These are phyloP conservation scores for Lacanobia oleracea DNA, from an alignment of 2,888 invertebrate genomes.

Conservation along the genomic window DNA sequence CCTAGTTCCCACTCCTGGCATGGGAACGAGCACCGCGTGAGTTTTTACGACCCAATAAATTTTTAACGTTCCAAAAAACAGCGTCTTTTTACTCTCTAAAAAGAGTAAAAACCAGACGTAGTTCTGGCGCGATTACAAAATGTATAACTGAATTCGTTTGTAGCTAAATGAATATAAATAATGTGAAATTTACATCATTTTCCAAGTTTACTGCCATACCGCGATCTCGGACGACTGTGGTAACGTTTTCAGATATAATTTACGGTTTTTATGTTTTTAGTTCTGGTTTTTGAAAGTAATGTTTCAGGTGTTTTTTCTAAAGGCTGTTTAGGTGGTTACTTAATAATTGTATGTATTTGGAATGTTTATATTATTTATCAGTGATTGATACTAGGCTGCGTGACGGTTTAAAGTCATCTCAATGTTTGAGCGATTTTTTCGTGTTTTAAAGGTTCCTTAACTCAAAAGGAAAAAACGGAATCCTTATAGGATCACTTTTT, in stretches of 20 bases:
- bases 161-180: constrained; percentile 64
- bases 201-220: constrained; percentile 44
- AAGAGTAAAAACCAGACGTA: constrained; percentile 74
- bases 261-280: constrained; percentile 37
- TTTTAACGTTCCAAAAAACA: constrained; percentile 87
- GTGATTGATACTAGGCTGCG: no score
- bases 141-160: constrained; percentile 65
- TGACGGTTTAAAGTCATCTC: no score
- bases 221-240: constrained; percentile 35
- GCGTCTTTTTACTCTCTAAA: constrained; percentile 76
- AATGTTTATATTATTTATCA: background rate
- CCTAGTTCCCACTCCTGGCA: constrained; percentile 74
- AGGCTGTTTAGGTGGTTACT: background rate
- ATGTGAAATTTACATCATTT: constrained; percentile 60
- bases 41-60: constrained; percentile 87
- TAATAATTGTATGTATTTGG: background rate
- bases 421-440: no score
- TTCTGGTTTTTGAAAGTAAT: constrained; percentile 11
- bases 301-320: constrained; percentile 15
- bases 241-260: constrained; percentile 42
- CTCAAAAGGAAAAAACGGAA: no score
- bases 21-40: constrained; percentile 80
- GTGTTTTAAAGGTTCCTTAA: no score
- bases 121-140: constrained; percentile 73
- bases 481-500: no score